Conservation (phyloP, 2,113 vertebrate species). For the Varanus salvator region DNA sequence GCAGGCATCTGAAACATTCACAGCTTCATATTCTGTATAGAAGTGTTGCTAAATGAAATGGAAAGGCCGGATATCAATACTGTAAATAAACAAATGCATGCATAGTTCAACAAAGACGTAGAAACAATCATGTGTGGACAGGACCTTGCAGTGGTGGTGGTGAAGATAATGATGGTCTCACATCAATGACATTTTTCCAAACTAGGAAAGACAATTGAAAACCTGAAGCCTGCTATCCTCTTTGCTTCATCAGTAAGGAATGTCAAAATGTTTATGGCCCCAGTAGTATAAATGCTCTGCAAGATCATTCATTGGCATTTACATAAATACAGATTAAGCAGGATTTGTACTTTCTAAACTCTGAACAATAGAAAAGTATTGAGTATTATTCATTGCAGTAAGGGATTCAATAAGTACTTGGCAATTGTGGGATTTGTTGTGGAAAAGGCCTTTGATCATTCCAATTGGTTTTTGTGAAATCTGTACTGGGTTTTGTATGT, state of each 20-base stretch:
- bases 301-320: not conserved
- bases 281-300: not conserved
- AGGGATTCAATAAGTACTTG: slow-evolving; percentile 6
- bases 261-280: not conserved
- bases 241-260: not conserved
- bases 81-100: not conserved
- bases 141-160: not conserved
- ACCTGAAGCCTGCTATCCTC: not conserved
- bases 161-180: not conserved
- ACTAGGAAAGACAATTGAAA: not conserved
- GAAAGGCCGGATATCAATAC: not conserved
- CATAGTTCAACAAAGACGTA: not conserved
- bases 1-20: not conserved
- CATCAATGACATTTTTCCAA: not conserved
- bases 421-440: not conserved
- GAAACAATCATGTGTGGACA: not conserved
- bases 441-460: not conserved
- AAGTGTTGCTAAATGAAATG: not conserved
- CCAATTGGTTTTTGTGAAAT: not conserved
- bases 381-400: slow-evolving; percentile 4
- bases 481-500: not conserved
- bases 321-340: not conserved
- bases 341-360: not conserved
- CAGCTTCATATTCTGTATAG: not conserved
- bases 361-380: not conserved